Evolutionary conservation across 2,888 invertebrate species (phyloP).

Genomic region (Asteroscopus sphinx): DNA sequence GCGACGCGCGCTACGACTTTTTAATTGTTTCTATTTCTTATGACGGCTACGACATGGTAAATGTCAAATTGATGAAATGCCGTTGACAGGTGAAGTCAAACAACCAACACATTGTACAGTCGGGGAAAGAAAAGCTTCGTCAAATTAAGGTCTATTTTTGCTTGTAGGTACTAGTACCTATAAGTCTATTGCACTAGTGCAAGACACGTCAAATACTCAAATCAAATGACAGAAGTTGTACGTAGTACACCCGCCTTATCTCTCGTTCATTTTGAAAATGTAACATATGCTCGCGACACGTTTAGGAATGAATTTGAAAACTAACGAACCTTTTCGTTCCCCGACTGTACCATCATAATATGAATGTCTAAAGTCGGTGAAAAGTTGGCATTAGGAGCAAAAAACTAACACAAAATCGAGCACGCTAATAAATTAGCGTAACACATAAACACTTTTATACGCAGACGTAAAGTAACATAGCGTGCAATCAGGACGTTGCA

Average conservation of each 20-base stretch:
- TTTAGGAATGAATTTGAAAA: too few species aligned
- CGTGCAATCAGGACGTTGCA: conserved; percentile 54
- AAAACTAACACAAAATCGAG: conserved; percentile 20
- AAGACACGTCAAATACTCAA: too few species aligned
- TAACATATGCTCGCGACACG: too few species aligned
- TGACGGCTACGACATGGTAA: conserved; percentile 21
- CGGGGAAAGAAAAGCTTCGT: too few species aligned
- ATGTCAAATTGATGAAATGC: conserved; percentile 16
- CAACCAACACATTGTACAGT: conserved; percentile 2
- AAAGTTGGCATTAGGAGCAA: conserved; percentile 31
- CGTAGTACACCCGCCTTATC: too few species aligned
- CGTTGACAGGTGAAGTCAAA: conserved; percentile 5
- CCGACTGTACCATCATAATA: too few species aligned
- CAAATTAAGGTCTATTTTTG: too few species aligned
- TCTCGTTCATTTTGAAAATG: too few species aligned
- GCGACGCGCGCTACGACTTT: conserved; percentile 49
- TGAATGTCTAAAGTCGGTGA: conserved; percentile 32
- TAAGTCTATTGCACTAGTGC: too few species aligned
- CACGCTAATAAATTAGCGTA: conserved; percentile 40
- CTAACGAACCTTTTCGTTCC: too few species aligned
- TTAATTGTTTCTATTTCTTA: conserved; percentile 51
- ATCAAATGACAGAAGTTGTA: too few species aligned
- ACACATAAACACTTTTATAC: conserved; percentile 45
- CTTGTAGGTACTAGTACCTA: too few species aligned
- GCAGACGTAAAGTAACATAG: conserved; percentile 36